Evolutionary conservation across 2,888 invertebrate species (phyloP), one percentile per base, ranked within the genome.

Genomic region (Platycnemis pennipes): DNA sequence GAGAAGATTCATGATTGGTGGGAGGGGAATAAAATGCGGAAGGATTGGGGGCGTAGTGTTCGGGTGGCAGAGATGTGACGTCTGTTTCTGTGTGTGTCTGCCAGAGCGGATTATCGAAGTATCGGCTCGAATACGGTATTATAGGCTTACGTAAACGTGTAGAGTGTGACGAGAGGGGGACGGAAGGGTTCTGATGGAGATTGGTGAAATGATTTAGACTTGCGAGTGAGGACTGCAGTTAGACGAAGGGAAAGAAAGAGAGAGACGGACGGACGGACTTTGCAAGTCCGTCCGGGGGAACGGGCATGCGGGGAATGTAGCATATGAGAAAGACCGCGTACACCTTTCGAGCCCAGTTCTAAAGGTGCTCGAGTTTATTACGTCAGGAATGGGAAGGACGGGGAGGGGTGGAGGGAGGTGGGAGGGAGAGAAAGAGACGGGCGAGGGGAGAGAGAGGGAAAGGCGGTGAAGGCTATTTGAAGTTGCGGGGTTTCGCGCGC

Each of bases 301-400:
- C 45, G 77, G 77, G 77, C 77, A 77, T 77, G 31, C 77, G 77
- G 77, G 77, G 77, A 77, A 77, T 63, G 91, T 91, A 69, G 91
- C 63, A 91, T 91, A 91, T 91, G 91, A 56, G 89, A 56, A 89
- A 89, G 53, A 56, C 77, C 63, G 37, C 77, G 37, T 77, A 22
- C 77, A 26, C 77, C 77, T 77, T n/a, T 77, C 77, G 37, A 77
- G 77, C 77, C 77, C 77, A 77, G 77, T 16, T 56, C 91, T 91
- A 44, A 49, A 89, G 89, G 91, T 91, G 91, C 91, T 63, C 91
- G 91, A 91, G 91, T 91, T 77, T 77, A 77, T 77, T 91, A 91
- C 91, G 91, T 91, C 91, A 91, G 63, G 63, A 63, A 91, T 31
- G 56, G 56, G 56, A 53, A 46, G 91, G 63, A 63, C 63, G 63